Conservation (phyloP, 2,888 invertebrate genomes). For the Phyto melanocephala region DNA sequence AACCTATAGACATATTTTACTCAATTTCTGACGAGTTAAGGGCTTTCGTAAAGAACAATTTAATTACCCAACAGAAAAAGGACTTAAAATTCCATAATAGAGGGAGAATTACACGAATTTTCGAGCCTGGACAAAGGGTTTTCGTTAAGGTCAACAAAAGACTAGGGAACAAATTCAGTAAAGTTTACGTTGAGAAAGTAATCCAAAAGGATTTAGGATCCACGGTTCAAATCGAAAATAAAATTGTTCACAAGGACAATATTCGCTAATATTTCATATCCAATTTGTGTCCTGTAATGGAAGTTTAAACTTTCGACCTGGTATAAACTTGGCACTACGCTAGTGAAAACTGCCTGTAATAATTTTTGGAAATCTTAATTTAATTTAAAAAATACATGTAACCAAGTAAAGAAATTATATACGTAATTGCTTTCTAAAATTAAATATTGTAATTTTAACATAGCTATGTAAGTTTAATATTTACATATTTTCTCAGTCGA, state of each 20-base stretch:
- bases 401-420: not conserved
- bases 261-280: not conserved
- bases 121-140: not conserved
- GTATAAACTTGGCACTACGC: not conserved
- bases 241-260: not conserved
- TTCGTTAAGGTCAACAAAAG: constrained; percentile 10
- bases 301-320: not conserved
- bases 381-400: not conserved
- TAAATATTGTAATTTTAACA: not conserved
- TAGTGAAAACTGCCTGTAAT: not conserved
- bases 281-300: not conserved
- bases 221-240: not conserved
- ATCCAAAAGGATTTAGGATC: not conserved
- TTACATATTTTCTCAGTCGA: not conserved
- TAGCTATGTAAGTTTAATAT: not conserved
- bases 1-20: constrained; percentile 45
- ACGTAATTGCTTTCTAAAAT: not conserved
- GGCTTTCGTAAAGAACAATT: not conserved
- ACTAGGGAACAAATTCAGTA: constrained; percentile 26
- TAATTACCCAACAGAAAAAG: not conserved
- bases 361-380: not conserved
- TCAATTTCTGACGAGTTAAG: not conserved
- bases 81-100: constrained; percentile 14
- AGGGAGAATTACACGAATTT: not conserved
- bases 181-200: not conserved